Conservation (phyloP, 2,888 invertebrate genomes). For the Diogma glabrata region DNA sequence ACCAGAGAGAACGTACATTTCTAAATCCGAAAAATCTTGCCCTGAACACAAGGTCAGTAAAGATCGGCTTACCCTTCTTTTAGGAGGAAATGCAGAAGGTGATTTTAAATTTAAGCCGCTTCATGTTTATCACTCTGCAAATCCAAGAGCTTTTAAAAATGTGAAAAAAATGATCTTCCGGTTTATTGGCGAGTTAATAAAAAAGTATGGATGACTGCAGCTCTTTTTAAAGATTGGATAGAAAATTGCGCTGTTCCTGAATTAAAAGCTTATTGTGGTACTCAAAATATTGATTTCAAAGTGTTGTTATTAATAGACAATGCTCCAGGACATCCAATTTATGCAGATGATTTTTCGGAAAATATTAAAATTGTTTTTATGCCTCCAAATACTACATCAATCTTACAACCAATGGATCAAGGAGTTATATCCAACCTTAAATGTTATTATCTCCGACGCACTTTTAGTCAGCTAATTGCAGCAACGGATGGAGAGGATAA, state of each 20-base stretch:
- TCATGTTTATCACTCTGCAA: conserved; percentile 14
- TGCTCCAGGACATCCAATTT: background rate
- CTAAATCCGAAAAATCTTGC: conserved; percentile 16
- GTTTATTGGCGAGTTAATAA: conserved; percentile 24
- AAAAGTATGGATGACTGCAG: conserved; percentile 25
- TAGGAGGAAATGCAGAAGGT: conserved; percentile 19
- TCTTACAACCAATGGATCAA: conserved; percentile 4
- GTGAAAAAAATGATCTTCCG: conserved; percentile 23
- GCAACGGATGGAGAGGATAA: background rate
- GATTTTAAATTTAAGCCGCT: conserved; percentile 23
- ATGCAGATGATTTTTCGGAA: background rate
- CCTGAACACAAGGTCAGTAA: conserved; percentile 21
- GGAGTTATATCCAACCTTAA: conserved; percentile 1
- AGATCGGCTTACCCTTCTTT: conserved; percentile 23
- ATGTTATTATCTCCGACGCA: conserved; percentile 18
- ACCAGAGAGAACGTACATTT: conserved; percentile 12
- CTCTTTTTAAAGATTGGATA: conserved; percentile 19
- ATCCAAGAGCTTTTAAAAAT: conserved; percentile 19
- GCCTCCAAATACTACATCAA: background rate
- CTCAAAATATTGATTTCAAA: conserved; percentile 10
- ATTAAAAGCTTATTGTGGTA: conserved; percentile 17
- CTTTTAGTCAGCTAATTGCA: conserved; percentile 18
- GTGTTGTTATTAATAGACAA: background rate
- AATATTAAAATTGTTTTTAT: conserved; percentile 5
- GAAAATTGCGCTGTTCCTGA: conserved; percentile 18